Base-by-base conservation (phyloP, 2,113 vertebrate genomes). In the Cyprinodon tularosa region DNA sequence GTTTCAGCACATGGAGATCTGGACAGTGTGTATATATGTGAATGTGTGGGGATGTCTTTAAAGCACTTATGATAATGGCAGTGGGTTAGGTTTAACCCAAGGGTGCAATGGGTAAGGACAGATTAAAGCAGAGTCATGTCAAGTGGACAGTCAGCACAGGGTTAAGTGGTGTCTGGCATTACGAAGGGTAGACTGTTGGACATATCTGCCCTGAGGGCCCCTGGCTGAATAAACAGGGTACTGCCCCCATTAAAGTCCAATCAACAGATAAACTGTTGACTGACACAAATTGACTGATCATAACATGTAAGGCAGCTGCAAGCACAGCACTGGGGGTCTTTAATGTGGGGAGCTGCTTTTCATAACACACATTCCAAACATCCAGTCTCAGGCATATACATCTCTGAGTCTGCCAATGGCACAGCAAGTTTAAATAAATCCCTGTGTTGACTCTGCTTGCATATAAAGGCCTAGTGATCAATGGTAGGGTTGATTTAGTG, bases 1-100 rank as follows among this genome's bases (percentile, higher is more conserved):
- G 77, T 69, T 88, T 93, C 92, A 92, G 87, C 85, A 86, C 77
- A 78, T 62, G 4, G 12, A 71, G 44, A 80, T 86, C 88, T 91
- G 90, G 90, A 9, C 0, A 0, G 12, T 20, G 67, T 61, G 65
- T 74, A 40, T 12, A 22, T 61, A 66, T 63, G 15, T 53, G 48
- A 17, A 7, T n/a, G n/a, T 3, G 9, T 8, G 17, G 17, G 20
- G 50, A 60, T 67, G 60, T 57, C 4, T 66, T 59, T 74, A 45
- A 65, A n/a, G 13, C 64, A 78, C n/a, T 57, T 61, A 66, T 39
- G 50, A 47, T 61, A 65, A 15, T 73, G 60, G 72, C 76, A 20
- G 50, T 72, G 70, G 82, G 78, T 83, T 76, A 79, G 60, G 63
- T 29, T 62, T 37, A 62, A 65, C 45, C 39, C 17, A 50, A 53